A percentile compares a stretch with the other conserved stretches of the same genome.
These are phyloP conservation scores for Thecocarcelia acutangulata DNA, from an alignment of 2,888 invertebrate species.

Conservation along the genomic window DNA sequence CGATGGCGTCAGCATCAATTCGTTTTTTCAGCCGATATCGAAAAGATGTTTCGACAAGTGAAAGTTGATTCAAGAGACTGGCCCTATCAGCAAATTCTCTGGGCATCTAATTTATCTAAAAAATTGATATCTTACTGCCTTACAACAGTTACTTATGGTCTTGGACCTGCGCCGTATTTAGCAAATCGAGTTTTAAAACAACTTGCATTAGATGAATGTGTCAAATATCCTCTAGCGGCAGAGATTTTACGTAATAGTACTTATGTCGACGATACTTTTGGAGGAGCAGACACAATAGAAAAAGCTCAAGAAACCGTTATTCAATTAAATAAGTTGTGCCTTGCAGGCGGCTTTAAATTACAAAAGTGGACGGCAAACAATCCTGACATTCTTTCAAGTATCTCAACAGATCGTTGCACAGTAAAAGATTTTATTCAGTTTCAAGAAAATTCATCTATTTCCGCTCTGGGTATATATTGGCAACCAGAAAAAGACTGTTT, in stretches of 20 bases:
- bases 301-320: neutral
- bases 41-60: slow-evolving; percentile 51
- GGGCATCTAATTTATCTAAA: neutral
- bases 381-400: neutral
- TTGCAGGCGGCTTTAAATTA: slow-evolving; percentile 21
- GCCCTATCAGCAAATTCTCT: slow-evolving; percentile 24
- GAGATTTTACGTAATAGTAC: slow-evolving; percentile 32
- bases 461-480: slow-evolving; percentile 32
- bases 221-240: slow-evolving; percentile 18
- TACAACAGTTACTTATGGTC: slow-evolving; percentile 37
- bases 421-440: neutral
- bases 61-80: slow-evolving; percentile 17
- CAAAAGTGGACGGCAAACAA: slow-evolving; percentile 7
- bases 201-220: slow-evolving; percentile 23
- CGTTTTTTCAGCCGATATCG: slow-evolving; percentile 47
- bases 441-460: slow-evolving; percentile 29
- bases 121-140: neutral
- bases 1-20: slow-evolving; percentile 43
- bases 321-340: slow-evolving; percentile 16
- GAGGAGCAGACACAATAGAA: slow-evolving; percentile 71
- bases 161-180: slow-evolving; percentile 34
- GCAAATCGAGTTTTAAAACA: slow-evolving; percentile 37
- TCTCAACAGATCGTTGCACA: slow-evolving; percentile 7
- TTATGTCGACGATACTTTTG: slow-evolving; percentile 53
- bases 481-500: slow-evolving; percentile 20